These are phyloP conservation scores for Medauroidea extradentata DNA, from an alignment of 1,140 invertebrate genomes.

Conservation along the genomic window DNA sequence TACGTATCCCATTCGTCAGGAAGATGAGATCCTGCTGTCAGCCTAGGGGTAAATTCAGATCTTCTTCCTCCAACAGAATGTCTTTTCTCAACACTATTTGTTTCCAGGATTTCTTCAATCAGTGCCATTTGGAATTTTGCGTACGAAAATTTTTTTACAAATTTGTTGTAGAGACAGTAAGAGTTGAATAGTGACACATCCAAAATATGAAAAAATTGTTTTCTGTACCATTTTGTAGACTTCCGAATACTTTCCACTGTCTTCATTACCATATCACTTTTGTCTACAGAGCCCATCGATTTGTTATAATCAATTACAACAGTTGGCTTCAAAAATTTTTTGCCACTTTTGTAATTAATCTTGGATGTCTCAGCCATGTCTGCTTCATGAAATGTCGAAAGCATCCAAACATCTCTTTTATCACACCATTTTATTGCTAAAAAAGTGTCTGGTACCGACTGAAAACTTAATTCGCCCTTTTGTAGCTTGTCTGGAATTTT, in stretches of 20 bases:
- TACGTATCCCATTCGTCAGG: neutral
- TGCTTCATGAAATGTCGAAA: slow-evolving; percentile 27
- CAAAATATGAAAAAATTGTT: no score
- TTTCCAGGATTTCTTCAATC: neutral
- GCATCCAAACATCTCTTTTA: slow-evolving; percentile 30
- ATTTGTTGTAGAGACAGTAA: no score
- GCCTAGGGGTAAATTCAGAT: neutral
- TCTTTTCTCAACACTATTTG: neutral
- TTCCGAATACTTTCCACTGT: no score
- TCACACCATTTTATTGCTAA: no score
- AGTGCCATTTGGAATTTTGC: neutral
- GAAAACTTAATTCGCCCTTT: slow-evolving; percentile 27
- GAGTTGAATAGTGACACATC: no score
- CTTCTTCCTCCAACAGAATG: neutral
- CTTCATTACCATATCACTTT: no score
- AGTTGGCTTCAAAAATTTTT: slow-evolving; percentile 1
- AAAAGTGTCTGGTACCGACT: slow-evolving; percentile 32
- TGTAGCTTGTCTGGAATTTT: slow-evolving; percentile 24
- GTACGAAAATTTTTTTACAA: no score
- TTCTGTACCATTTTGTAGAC: no score
- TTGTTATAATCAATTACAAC: neutral
- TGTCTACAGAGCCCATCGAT: no score
- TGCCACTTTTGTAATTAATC: slow-evolving; percentile 20
- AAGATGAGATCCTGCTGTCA: neutral
- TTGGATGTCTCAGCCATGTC: slow-evolving; percentile 22